Base-by-base conservation (phyloP, 2,888 invertebrate species). In the Harpalus rubripes region DNA sequence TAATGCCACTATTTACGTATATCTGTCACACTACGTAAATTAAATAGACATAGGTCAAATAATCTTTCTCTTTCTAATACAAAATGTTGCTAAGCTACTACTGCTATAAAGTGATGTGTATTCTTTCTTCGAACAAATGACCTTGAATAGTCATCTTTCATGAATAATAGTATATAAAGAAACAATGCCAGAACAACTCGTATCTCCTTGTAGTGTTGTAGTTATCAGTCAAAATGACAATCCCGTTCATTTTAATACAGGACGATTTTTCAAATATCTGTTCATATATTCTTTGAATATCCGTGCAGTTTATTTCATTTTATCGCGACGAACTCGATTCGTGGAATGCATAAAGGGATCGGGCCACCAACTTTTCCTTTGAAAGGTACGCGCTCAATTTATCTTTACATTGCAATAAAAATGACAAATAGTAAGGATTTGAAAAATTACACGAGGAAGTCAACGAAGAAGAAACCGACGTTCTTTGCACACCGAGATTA, bases 381-480 rank as follows among this genome's bases (percentile, higher is more conserved):
- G 78, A 78, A 78, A 58, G 58, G 78, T 78, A 58, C 58, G 56
- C 78, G 78, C 56, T 78, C 78, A 78, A 78, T 78, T 78, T 78
- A 78, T 78, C 78, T 78, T 78, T 78, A 78, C 74, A 74, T 78
- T 15, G 78, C 78, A 78, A 78, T 78, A 78, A 78, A 78, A 78
- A 78, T 78, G 78, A 78, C 78, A 78, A 78, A 78, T 78, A 32
- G 78, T 32, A 78, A 78, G 56, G 78, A 78, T 78, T 78, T 78
- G 78, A 78, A 78, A 78, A 78, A 78, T 78, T 78, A 78, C 58
- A 56, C 32, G 32, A 4, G 78, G 58, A 78, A 78, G 74, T 44
- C 44, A 44, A 41, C 10, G 16, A 6, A 44, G 32, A 26, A 63
- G 68, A n/a, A 59, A 16, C 68, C 68, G 68, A 12, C 59, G 59